These are phyloP conservation scores for Lytechinus pictus DNA, from an alignment of 35 echinoderm and acorn worm species.

Conservation along the genomic window DNA sequence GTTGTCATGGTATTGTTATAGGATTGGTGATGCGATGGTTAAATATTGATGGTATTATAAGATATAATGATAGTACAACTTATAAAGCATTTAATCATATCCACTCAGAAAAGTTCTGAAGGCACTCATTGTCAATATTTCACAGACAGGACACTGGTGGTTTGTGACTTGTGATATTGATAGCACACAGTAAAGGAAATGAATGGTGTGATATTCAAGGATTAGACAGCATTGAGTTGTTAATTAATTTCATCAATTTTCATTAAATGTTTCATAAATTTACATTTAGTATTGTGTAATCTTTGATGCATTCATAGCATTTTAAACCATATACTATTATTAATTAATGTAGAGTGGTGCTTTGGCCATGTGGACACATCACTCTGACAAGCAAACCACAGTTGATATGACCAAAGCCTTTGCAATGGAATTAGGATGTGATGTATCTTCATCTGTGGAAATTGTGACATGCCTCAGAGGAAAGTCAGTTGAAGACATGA, in stretches of 20 bases:
- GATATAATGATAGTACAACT: too few species aligned
- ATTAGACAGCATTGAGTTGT: neutral
- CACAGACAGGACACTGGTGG: too few species aligned
- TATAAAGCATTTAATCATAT: too few species aligned
- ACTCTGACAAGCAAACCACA: neutral
- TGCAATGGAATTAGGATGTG: conserved; percentile 1
- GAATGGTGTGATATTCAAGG: neutral
- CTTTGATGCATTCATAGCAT: neutral
- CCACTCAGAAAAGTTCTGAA: too few species aligned
- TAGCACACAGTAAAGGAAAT: neutral
- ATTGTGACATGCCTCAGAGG: neutral
- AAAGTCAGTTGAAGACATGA: neutral
- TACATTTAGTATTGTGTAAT: neutral
- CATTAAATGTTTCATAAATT: neutral
- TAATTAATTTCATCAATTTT: neutral
- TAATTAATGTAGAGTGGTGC: neutral
- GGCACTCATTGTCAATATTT: too few species aligned
- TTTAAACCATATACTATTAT: too few species aligned
- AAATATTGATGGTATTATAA: too few species aligned
- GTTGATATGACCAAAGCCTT: neutral
- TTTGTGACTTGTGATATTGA: neutral
- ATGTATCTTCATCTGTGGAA: neutral
- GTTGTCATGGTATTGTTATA: too few species aligned
- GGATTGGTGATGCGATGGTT: too few species aligned
- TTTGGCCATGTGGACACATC: neutral